These are phyloP conservation scores for Lerema accius DNA, from an alignment of 1,140 invertebrate genomes.

Conservation along the genomic window DNA sequence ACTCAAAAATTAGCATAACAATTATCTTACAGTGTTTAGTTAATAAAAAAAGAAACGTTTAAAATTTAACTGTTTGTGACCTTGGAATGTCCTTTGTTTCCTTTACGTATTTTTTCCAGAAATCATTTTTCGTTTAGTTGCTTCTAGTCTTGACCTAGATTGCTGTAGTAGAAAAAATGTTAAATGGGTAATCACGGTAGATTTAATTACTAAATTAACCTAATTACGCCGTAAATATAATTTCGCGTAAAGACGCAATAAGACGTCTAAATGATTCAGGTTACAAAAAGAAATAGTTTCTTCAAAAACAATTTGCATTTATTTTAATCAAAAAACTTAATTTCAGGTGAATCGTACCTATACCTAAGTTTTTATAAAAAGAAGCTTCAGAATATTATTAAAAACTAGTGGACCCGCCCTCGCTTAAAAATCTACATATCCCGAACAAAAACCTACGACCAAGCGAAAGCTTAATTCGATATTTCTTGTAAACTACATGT, in stretches of 20 bases:
- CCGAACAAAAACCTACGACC: too few species aligned
- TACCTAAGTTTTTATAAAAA: too few species aligned
- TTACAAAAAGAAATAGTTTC: background rate
- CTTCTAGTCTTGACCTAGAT: background rate
- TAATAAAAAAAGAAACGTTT: background rate
- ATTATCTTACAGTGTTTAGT: background rate
- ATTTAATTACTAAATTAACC: slow-evolving; percentile 2
- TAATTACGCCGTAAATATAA: background rate
- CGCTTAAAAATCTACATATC: too few species aligned
- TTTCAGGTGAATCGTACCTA: background rate
- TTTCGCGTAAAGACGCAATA: background rate
- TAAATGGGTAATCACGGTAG: background rate
- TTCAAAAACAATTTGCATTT: background rate
- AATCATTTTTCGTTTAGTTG: background rate
- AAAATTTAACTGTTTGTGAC: background rate
- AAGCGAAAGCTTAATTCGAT: too few species aligned
- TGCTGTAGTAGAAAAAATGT: background rate
- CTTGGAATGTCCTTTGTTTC: background rate
- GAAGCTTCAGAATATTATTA: too few species aligned
- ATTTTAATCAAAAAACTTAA: background rate
- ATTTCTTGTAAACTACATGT: too few species aligned
- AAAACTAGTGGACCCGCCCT: too few species aligned
- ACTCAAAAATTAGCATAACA: background rate
- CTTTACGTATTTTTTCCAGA: background rate
- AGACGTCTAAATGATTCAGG: background rate